Percentiles rank a stretch among this genome's conserved stretches.
Conservation (phyloP, 2,888 invertebrate genomes). For the Mythimna loreyi region DNA sequence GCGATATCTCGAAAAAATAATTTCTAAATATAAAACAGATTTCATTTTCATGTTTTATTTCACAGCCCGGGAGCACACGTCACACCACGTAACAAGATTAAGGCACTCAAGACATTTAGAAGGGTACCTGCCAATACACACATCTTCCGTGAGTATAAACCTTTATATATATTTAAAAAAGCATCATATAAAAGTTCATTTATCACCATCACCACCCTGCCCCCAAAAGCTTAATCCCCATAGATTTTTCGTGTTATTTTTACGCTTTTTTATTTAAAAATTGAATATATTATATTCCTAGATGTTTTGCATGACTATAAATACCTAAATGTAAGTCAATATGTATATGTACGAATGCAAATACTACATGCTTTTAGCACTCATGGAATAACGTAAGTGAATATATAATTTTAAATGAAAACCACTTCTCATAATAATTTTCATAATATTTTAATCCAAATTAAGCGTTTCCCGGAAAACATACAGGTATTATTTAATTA, state of each 20-base stretch:
- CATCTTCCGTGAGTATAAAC: slow-evolving; percentile 82
- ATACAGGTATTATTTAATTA: slow-evolving; percentile 57
- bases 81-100: slow-evolving; percentile 86
- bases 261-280: slow-evolving; percentile 79
- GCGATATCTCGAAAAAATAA: neutral
- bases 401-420: slow-evolving; percentile 20
- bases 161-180: slow-evolving; percentile 40
- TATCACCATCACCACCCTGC: slow-evolving; percentile 68
- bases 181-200: slow-evolving; percentile 54
- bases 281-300: slow-evolving; percentile 57
- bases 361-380: slow-evolving; percentile 45
- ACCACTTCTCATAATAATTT: slow-evolving; percentile 51
- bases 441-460: slow-evolving; percentile 46
- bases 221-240: slow-evolving; percentile 82
- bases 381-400: slow-evolving; percentile 63
- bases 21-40: slow-evolving; percentile 3
- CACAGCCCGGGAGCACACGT: slow-evolving; percentile 83
- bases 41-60: slow-evolving; percentile 62
- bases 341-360: slow-evolving; percentile 42
- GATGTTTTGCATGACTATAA: slow-evolving; percentile 74
- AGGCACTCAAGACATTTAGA: slow-evolving; percentile 85
- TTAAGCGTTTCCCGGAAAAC: slow-evolving; percentile 55
- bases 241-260: slow-evolving; percentile 82
- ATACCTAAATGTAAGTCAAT: slow-evolving; percentile 43
- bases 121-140: slow-evolving; percentile 79